A percentile compares a stretch with the other conserved stretches of the same genome.
Conservation (phyloP, 2,888 invertebrate genomes). For the Chelonus formosanus region DNA sequence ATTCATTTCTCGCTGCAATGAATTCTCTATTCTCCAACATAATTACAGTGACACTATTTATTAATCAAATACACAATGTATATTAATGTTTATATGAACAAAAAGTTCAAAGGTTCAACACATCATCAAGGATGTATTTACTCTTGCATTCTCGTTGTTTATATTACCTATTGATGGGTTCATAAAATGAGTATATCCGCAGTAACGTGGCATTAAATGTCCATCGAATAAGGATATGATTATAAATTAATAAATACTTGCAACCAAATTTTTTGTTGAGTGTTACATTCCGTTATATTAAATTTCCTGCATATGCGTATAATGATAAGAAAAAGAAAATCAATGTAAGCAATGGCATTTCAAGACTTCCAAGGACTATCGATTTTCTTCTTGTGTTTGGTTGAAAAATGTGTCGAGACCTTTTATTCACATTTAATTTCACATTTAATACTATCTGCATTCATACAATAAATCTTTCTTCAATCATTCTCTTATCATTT, state of each 20-base stretch:
- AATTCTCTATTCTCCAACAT: not conserved
- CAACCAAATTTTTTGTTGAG: not conserved
- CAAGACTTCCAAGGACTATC: constrained; percentile 44
- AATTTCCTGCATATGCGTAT: constrained; percentile 14
- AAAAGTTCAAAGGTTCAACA: no score
- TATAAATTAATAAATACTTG: no score
- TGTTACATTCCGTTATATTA: constrained; percentile 16
- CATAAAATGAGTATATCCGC: no score
- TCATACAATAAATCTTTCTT: no score
- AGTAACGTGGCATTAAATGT: no score
- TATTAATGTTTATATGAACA: no score
- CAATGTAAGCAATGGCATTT: constrained; percentile 38
- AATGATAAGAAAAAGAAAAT: constrained; percentile 32
- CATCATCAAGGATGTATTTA: no score
- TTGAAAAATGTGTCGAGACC: constrained; percentile 20
- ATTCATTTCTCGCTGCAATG: not conserved
- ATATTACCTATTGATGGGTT: no score
- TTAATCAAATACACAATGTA: not conserved
- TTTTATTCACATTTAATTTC: constrained; percentile 6
- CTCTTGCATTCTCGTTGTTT: no score
- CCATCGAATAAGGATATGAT: no score
- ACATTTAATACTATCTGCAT: not conserved
- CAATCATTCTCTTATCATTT: not conserved
- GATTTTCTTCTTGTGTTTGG: constrained; percentile 30
- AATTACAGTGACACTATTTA: not conserved